Evolutionary conservation across 2,888 invertebrate species (phyloP).

Genomic region (Microctonus aethiopoides): DNA sequence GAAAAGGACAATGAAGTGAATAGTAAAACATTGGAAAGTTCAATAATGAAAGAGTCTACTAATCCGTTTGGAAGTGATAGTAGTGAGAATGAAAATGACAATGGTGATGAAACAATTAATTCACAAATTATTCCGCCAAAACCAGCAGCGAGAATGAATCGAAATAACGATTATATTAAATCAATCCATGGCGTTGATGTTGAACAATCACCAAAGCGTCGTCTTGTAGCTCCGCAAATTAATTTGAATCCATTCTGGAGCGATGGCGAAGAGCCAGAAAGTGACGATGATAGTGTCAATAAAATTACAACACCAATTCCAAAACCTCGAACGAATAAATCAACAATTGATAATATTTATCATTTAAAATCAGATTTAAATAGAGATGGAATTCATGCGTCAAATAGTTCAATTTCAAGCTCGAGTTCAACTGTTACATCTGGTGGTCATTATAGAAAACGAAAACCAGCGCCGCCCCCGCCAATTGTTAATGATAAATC

Average conservation of each 20-base stretch:
- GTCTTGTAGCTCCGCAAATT: slow-evolving; percentile 70
- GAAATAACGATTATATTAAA: slow-evolving; percentile 45
- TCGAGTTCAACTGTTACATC: slow-evolving; percentile 65
- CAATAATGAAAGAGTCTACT: slow-evolving; percentile 51
- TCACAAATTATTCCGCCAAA: slow-evolving; percentile 57
- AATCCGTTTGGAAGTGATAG: slow-evolving; percentile 80
- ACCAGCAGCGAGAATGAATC: slow-evolving; percentile 55
- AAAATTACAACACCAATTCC: slow-evolving; percentile 63
- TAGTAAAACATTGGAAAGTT: background rate
- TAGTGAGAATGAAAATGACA: slow-evolving; percentile 61
- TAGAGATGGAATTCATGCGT: slow-evolving; percentile 59
- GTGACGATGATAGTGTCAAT: slow-evolving; percentile 44
- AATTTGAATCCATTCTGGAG: slow-evolving; percentile 80
- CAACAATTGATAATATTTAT: slow-evolving; percentile 50
- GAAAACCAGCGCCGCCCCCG: slow-evolving; percentile 77
- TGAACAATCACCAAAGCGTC: slow-evolving; percentile 48
- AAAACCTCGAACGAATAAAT: slow-evolving; percentile 66
- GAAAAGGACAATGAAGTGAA: too few species aligned
- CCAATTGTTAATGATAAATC: slow-evolving; percentile 33
- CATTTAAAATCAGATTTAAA: slow-evolving; percentile 55
- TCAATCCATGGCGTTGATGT: slow-evolving; percentile 38
- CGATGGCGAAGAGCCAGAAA: slow-evolving; percentile 73
- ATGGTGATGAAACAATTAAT: slow-evolving; percentile 29
- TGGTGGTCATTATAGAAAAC: slow-evolving; percentile 73
- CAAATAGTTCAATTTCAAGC: slow-evolving; percentile 66